Evolutionary conservation across 2,888 invertebrate species (phyloP), one percentile per base, ranked within the genome.

Genomic region (Calephelis perditalis): DNA sequence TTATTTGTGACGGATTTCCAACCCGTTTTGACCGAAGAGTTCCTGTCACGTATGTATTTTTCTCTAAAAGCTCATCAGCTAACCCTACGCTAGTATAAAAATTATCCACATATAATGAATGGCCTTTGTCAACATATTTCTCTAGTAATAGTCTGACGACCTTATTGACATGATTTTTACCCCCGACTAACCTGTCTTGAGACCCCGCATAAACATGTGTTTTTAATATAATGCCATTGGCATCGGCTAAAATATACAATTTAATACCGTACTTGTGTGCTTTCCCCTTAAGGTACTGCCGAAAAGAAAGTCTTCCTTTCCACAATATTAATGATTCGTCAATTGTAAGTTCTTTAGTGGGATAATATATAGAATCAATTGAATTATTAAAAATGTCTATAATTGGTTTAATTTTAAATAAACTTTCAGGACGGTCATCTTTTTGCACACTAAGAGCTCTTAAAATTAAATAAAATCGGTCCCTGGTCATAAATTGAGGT

Each of bases 381-480:
- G 60, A 58, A 5, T 67, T 46, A 66, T 68, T 68, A 58, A 70
- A 70, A 49, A 67, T 60, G 62, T 70, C 67, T 59, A 67, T 67
- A 61, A 69, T 62, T 61, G 65, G 61, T 65, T 68, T 68, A 67
- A 68, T 67, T 66, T 68, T 71, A 66, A 64, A 67, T 57, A 68
- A 62, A 61, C 68, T 68, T 64, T 68, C 67, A 44, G 61, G 46
- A 54, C 66, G 63, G 60, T 67, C 66, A 49, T 60, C 60, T 58
- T 61, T 56, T 64, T 69, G 68, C 46, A 69, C 68, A 62, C 67
- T 68, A 57, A 71, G 62, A 40, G 66, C 68, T 61, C 69, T 68
- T 61, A 70, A 68, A 66, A 68, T 71, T 65, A 69, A 65, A 63
- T 62, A 67, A 67, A 67, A 70, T 57, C 65, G 66, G 57, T 69